Percentiles rank a stretch among this genome's conserved stretches.
Conservation (phyloP, 2,888 invertebrate species). For the Ellobium chinense region DNA sequence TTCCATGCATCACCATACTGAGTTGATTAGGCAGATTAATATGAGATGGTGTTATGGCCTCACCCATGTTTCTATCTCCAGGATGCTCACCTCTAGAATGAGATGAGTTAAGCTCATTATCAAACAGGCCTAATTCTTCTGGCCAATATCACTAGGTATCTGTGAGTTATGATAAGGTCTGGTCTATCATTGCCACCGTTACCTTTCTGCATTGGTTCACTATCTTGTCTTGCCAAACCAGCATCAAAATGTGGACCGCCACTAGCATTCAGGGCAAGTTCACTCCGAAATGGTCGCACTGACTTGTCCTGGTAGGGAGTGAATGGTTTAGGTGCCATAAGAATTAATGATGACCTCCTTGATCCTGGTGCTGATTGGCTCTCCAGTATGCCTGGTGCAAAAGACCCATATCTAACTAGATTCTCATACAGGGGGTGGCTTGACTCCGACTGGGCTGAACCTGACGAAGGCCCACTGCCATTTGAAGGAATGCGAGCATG, state of each 20-base stretch:
- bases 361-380: constrained; percentile 55
- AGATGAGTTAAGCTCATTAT: no score
- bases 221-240: no score
- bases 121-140: no score
- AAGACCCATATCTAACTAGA: constrained; percentile 58
- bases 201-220: no score
- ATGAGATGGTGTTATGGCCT: no score
- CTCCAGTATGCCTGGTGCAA: constrained; percentile 46
- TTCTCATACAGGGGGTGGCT: constrained; percentile 68
- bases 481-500: constrained; percentile 52
- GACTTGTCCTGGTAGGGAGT: constrained; percentile 56
- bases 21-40: no score
- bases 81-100: no score
- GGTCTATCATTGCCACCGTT: no score
- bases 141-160: no score
- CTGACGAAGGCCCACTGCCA: constrained; percentile 17
- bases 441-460: background rate
- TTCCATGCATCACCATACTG: no score
- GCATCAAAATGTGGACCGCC: background rate
- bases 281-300: constrained; percentile 47
- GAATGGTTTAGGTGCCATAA: constrained; percentile 71
- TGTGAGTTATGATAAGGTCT: no score
- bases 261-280: constrained; percentile 34
- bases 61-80: no score
- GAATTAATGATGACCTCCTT: constrained; percentile 61